A percentile compares a stretch with the other conserved stretches of the same genome.
Evolutionary conservation across 2,113 vertebrate species (phyloP).

Genomic region (Brachypteracias leptosomus): DNA sequence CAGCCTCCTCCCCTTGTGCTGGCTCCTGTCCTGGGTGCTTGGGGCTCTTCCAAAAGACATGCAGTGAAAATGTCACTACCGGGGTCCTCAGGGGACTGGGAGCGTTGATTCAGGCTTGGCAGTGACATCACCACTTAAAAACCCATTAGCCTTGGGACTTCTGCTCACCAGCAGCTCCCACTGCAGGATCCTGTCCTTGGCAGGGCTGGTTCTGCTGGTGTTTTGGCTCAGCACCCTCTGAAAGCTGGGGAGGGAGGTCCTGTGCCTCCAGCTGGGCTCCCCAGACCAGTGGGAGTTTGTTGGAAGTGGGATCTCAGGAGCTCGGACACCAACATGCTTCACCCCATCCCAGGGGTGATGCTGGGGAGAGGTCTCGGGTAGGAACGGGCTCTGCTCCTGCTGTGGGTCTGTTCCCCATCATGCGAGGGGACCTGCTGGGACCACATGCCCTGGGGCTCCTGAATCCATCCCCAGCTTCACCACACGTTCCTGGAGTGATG

Average conservation of each 20-base stretch:
- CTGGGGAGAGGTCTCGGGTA: background rate
- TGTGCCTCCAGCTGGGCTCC: background rate
- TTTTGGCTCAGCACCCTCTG: background rate
- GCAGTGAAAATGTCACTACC: background rate
- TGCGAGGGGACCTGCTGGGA: background rate
- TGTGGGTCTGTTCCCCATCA: background rate
- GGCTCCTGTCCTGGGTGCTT: background rate
- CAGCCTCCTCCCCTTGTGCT: background rate
- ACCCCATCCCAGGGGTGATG: background rate
- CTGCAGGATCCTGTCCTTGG: background rate
- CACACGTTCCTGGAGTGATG: background rate
- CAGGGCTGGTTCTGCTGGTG: background rate
- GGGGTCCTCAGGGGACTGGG: background rate
- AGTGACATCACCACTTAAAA: background rate
- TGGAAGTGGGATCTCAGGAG: background rate
- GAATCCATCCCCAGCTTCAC: background rate
- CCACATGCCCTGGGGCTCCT: background rate
- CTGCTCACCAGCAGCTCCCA: accelerated
- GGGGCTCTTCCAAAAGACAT: background rate
- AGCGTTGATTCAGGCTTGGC: background rate
- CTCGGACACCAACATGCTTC: background rate
- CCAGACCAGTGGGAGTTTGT: background rate
- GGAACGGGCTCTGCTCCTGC: background rate
- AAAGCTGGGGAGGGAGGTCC: background rate
- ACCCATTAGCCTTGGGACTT: background rate